Evolutionary conservation across 1,140 invertebrate genomes (phyloP).

Genomic region (Alviniconcha marisindica): DNA sequence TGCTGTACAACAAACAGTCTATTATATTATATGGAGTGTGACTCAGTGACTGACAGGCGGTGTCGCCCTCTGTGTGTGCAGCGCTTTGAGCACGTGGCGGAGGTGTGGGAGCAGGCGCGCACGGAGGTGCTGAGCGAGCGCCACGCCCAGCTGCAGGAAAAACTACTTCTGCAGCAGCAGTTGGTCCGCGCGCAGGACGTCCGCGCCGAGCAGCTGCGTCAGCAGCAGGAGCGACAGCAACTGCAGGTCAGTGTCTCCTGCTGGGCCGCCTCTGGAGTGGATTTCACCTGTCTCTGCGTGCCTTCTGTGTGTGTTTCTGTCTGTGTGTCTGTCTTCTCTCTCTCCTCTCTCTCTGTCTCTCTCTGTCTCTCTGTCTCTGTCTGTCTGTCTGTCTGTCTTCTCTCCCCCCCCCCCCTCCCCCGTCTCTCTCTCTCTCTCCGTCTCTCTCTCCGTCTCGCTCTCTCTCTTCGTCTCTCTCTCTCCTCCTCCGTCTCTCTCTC

Average conservation of each 20-base stretch:
- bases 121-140: slow-evolving; percentile 55
- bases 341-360: not conserved
- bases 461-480: no score
- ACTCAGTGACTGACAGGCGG: not conserved
- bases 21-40: no score
- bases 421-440: not conserved
- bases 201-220: slow-evolving; percentile 31
- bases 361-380: slow-evolving; percentile 11
- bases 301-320: not conserved
- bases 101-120: slow-evolving; percentile 60
- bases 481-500: no score
- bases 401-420: no score
- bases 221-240: slow-evolving; percentile 39
- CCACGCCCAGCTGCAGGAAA: slow-evolving; percentile 55
- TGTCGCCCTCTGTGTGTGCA: slow-evolving; percentile 31
- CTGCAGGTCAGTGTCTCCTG: slow-evolving; percentile 25
- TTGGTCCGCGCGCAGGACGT: slow-evolving; percentile 61
- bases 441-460: not conserved
- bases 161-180: slow-evolving; percentile 56
- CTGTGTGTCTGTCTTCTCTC: no score
- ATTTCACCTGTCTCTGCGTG: no score
- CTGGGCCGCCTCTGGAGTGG: no score
- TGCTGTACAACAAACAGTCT: no score
- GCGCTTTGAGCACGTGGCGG: slow-evolving; percentile 56
- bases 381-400: slow-evolving; percentile 27